A percentile compares a stretch with the other conserved stretches of the same genome.
These are phyloP conservation scores for Takifugu flavidus DNA, from an alignment of 2,113 vertebrate genomes.

Conservation along the genomic window DNA sequence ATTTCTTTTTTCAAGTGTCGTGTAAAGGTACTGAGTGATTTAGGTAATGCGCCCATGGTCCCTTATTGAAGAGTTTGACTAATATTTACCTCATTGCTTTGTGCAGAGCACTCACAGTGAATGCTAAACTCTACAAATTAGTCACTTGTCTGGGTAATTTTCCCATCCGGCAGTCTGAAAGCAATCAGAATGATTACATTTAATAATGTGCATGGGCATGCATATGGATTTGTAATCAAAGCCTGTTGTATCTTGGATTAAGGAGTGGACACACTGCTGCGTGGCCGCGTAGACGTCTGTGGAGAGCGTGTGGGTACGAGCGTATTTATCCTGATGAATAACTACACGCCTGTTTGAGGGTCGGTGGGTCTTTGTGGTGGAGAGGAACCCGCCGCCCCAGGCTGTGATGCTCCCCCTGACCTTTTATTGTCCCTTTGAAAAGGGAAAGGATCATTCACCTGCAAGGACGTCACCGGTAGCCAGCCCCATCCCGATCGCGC, in stretches of 20 bases:
- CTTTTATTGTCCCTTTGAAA: constrained; percentile 50
- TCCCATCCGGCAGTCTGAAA: constrained; percentile 2
- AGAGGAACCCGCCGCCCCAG: constrained; percentile 14
- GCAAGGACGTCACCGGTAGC: constrained; percentile 50
- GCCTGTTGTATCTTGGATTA: constrained; percentile 15
- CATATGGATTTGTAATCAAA: constrained; percentile 10
- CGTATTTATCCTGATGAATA: neutral
- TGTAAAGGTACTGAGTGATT: too few species aligned
- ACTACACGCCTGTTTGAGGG: constrained; percentile 26
- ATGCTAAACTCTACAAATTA: neutral
- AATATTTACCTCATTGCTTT: too few species aligned
- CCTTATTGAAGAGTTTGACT: too few species aligned
- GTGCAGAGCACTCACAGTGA: too few species aligned
- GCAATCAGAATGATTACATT: constrained; percentile 31
- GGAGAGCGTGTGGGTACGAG: constrained; percentile 8
- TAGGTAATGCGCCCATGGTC: too few species aligned
- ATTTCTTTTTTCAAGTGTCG: too few species aligned
- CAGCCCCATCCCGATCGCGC: constrained; percentile 37
- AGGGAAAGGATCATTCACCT: constrained; percentile 54
- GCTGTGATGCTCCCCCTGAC: constrained; percentile 25
- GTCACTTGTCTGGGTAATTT: constrained; percentile 7
- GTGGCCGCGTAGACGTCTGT: constrained; percentile 36
- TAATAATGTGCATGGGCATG: constrained; percentile 8
- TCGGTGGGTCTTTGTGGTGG: constrained; percentile 15
- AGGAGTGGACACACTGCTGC: constrained; percentile 8